These are phyloP conservation scores for Ginglymostoma cirratum DNA, from an alignment of 2,113 vertebrate genomes.

Conservation along the genomic window DNA sequence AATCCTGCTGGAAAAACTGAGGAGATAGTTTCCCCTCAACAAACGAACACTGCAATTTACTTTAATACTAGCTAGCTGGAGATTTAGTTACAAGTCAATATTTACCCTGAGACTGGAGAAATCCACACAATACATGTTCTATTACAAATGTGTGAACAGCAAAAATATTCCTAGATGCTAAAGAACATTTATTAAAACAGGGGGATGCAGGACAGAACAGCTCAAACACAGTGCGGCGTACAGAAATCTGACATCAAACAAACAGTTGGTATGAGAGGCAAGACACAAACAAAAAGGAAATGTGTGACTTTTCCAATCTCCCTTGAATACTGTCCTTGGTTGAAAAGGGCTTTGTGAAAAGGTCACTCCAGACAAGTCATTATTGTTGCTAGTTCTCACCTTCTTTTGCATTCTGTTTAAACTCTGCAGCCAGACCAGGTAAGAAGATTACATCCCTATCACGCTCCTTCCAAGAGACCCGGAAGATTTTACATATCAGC, in stretches of 20 bases:
- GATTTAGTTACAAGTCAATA: neutral
- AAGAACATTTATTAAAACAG: neutral
- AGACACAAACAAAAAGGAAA: neutral
- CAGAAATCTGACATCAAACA: neutral
- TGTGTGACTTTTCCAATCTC: neutral
- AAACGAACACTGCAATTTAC: neutral
- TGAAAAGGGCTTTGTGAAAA: neutral
- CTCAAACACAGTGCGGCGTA: neutral
- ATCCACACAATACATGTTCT: neutral
- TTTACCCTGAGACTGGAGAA: neutral
- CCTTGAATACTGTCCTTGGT: neutral
- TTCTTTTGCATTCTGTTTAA: constrained; percentile 85
- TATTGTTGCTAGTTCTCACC: constrained; percentile 55
- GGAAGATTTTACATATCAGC: constrained; percentile 96
- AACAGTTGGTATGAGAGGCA: neutral
- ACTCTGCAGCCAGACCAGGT: constrained; percentile 81
- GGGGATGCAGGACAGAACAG: neutral
- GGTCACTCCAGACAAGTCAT: neutral
- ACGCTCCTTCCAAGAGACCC: constrained; percentile 95
- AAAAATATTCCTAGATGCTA: neutral
- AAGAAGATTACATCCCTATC: constrained; percentile 94
- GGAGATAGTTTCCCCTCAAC: neutral
- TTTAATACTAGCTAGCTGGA: neutral
- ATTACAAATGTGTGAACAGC: neutral
- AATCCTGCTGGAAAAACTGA: neutral